Evolutionary conservation across 2,888 invertebrate genomes (phyloP), one percentile per base, ranked within the genome.

Genomic region (Dicycla oo): DNA sequence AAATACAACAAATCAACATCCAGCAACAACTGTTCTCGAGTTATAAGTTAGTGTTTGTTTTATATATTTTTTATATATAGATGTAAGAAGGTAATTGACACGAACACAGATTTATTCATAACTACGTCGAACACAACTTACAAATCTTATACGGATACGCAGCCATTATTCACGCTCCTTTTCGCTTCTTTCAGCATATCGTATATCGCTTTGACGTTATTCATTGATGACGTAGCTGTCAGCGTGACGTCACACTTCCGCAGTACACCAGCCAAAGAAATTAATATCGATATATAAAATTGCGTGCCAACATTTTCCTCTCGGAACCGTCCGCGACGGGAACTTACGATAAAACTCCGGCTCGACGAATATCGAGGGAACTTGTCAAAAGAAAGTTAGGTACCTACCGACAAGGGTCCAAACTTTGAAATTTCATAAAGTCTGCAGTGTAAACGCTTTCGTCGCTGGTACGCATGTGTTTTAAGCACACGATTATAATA

Each of bases 361-460:
- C 78, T 69, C 49, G 38, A 1, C 80, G 78, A 76, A 86, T 88
- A 88, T 89, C 84, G 86, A 85, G 73, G 78, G 80, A 88, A 89
- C 87, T 89, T 90, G 88, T 89, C 88, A 88, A 87, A 89, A 91
- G 85, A 90, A 91, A 90, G 87, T 92, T 91, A 47, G 15, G 15
- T n/a, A 86, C 86, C 8, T 15, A 86, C 87, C 83, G 83, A 88
- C 89, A 88, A 84, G 84, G 82, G 80, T 81, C 81, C 84, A 78
- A 88, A 89, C 80, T 87, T 89, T 79, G 82, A 88, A 88, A 84
- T 88, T 87, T 84, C 84, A 80, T 82, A 87, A 86, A 87, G 83
- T 87, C 82, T 84, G 83, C 75, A 79, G 77, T 76, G 82, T 85
- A 86, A 87, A 86, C 83, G 85, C 81, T 87, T 85, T 79, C 78